Conservation (phyloP, 2,113 vertebrate genomes). For the Notechis scutatus region DNA sequence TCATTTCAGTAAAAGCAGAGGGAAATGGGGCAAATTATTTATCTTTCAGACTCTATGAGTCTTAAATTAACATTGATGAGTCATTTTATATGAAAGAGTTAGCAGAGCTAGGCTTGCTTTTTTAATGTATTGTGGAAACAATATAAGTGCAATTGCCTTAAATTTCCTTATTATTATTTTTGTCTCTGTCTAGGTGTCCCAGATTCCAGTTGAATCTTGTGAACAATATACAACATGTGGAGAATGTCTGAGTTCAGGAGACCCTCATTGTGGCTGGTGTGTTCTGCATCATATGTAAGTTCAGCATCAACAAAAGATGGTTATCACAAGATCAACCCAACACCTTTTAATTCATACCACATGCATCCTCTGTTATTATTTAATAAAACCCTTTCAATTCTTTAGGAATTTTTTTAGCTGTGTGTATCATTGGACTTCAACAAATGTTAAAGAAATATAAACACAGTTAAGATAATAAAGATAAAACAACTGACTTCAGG, state of each 20-base stretch:
- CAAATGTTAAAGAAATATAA: neutral
- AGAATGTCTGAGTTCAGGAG: constrained; percentile 94
- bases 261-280: constrained; percentile 98
- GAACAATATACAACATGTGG: constrained; percentile 93
- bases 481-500: neutral
- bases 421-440: neutral
- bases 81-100: fast-evolving
- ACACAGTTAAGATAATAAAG: fast-evolving
- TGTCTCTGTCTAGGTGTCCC: constrained; percentile 77
- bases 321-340: neutral
- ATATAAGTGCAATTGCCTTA: neutral
- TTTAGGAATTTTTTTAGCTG: fast-evolving
- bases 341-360: fast-evolving
- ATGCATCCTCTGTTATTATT: neutral
- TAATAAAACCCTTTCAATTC: neutral
- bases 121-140: neutral
- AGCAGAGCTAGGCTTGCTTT: neutral
- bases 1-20: neutral
- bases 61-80: too few relatives aligned
- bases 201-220: constrained; percentile 92
- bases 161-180: neutral
- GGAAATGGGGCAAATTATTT: neutral
- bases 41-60: neutral
- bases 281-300: constrained; percentile 96
- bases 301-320: neutral